Conservation (phyloP, 2,113 vertebrate genomes). For the Platysteira castanea region DNA sequence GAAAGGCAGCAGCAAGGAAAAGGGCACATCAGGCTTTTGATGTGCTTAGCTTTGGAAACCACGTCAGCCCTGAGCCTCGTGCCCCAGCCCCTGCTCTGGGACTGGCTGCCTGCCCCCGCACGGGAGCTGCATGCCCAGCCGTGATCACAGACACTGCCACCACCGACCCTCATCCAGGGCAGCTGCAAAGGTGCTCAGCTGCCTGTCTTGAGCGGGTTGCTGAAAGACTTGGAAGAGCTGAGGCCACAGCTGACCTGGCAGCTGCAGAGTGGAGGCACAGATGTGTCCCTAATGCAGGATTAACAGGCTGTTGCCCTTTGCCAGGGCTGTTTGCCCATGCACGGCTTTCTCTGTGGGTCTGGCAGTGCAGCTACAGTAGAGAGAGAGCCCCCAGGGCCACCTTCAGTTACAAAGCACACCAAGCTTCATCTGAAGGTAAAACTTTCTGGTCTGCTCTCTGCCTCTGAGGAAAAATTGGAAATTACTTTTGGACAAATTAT, state of each 20-base stretch:
- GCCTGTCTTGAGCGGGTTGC: background rate
- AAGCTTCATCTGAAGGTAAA: background rate
- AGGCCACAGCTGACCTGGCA: background rate
- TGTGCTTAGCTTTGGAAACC: background rate
- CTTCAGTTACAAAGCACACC: background rate
- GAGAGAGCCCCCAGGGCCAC: background rate
- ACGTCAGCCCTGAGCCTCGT: rapidly evolving
- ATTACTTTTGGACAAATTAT: background rate
- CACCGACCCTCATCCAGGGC: rapidly evolving
- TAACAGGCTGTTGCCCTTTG: background rate
- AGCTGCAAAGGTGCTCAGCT: background rate
- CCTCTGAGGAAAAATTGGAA: background rate
- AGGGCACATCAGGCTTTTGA: background rate
- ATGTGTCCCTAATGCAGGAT: background rate
- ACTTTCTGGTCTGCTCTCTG: background rate
- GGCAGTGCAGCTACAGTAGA: background rate
- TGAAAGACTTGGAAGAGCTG: background rate
- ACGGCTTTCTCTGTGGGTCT: background rate
- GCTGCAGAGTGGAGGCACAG: background rate
- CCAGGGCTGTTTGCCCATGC: background rate
- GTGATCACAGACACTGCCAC: background rate
- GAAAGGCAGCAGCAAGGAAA: background rate
- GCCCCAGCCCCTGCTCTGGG: background rate
- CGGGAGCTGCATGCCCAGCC: rapidly evolving
- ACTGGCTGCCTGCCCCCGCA: background rate